Conservation (phyloP, 2,797 vertebrate species). For the Notoglanidium macrostoma region DNA sequence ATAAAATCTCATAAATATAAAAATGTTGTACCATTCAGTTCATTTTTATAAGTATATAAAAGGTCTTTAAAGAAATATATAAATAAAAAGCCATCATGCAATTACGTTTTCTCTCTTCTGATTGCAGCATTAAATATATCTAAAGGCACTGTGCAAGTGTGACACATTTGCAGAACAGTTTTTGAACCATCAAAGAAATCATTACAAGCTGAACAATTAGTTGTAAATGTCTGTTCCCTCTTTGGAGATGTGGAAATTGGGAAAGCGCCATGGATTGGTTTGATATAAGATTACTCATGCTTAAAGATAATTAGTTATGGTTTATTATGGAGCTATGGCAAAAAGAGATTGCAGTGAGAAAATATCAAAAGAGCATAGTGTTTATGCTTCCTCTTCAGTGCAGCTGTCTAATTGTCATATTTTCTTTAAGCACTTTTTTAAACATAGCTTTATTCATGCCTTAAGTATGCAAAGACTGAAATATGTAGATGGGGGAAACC, state of each 20-base stretch:
- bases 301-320: conserved; percentile 27
- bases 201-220: conserved; percentile 19
- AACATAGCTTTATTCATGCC: background rate
- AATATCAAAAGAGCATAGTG: background rate
- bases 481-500: background rate
- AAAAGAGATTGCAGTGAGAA: background rate
- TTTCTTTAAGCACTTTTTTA: background rate
- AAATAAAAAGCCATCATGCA: background rate
- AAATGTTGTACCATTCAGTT: background rate
- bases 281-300: conserved; percentile 28
- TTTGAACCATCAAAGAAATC: conserved; percentile 33
- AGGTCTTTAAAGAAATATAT: background rate
- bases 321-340: conserved; percentile 13
- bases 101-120: background rate
- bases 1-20: background rate
- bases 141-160: conserved; percentile 17
- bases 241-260: conserved; percentile 27
- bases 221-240: conserved; percentile 29
- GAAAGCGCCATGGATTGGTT: conserved; percentile 10
- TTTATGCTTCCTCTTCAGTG: background rate
- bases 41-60: background rate
- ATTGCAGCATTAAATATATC: background rate
- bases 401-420: conserved; percentile 3
- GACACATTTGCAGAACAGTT: conserved; percentile 22
- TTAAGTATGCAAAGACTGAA: background rate